These are phyloP conservation scores for Rhinoraja longicauda DNA, from an alignment of 2,797 vertebrate species.

Conservation along the genomic window DNA sequence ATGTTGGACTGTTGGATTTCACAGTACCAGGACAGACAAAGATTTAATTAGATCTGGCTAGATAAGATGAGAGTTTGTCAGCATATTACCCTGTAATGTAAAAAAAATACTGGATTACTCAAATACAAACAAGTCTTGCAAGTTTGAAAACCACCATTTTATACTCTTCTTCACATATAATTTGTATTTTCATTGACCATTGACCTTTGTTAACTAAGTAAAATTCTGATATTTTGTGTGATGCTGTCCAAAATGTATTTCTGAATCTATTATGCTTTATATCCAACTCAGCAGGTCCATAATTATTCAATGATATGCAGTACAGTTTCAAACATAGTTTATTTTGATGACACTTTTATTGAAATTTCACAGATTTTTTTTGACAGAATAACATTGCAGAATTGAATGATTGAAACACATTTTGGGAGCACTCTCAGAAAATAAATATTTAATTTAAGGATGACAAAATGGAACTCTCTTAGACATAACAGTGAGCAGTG, in stretches of 20 bases:
- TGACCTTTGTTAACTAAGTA: neutral
- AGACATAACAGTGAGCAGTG: neutral
- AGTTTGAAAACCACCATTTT: neutral
- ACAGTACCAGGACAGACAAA: neutral
- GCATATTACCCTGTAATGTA: neutral
- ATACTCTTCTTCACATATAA: neutral
- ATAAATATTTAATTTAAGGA: neutral
- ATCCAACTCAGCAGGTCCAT: neutral
- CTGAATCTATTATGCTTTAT: neutral
- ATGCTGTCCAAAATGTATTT: neutral
- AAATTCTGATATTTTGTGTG: neutral
- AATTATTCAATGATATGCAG: neutral
- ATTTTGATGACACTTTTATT: neutral
- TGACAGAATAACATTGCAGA: neutral
- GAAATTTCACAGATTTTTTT: neutral
- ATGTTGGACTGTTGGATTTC: neutral
- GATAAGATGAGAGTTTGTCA: neutral
- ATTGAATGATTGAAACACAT: neutral
- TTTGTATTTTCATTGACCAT: neutral
- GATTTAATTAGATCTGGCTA: neutral
- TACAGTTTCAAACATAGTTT: neutral
- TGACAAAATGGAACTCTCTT: neutral
- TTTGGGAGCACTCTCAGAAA: neutral
- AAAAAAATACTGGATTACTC: neutral
- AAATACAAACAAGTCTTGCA: neutral